phyloP scores from a whole-genome alignment of 2,888 invertebrate species.

The Oeneis ivallda region DNA sequence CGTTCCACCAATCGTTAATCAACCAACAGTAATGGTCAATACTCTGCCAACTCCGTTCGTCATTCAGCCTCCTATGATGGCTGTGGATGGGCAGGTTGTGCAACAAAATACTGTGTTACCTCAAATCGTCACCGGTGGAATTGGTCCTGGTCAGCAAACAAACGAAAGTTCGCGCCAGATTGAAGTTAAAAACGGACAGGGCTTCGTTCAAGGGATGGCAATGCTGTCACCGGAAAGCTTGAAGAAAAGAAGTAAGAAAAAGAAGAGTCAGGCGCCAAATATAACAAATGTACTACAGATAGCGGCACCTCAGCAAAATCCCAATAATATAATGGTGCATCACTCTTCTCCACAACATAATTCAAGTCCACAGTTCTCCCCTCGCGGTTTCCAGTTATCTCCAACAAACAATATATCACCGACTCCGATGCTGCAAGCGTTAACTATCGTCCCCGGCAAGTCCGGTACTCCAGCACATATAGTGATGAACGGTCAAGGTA shows the following conservation, averaged over 20 bases:
- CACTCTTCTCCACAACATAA: slow-evolving; percentile 74
- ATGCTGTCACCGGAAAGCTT: slow-evolving; percentile 86
- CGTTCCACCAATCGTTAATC: slow-evolving; percentile 86
- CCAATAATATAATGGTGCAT: slow-evolving; percentile 83
- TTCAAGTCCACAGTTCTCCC: slow-evolving; percentile 83
- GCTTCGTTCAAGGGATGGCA: slow-evolving; percentile 67
- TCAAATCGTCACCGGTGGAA: slow-evolving; percentile 85
- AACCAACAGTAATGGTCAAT: slow-evolving; percentile 90
- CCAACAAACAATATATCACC: slow-evolving; percentile 85
- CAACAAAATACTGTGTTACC: slow-evolving; percentile 87
- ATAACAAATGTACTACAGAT: slow-evolving; percentile 87
- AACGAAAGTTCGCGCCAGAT: slow-evolving; percentile 77
- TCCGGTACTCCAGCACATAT: slow-evolving; percentile 87
- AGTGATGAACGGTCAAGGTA: slow-evolving; percentile 88
- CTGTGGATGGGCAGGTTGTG: slow-evolving; percentile 86
- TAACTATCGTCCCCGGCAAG: slow-evolving; percentile 89
- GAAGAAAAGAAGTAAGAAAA: slow-evolving; percentile 86
- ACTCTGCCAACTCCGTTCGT: slow-evolving; percentile 89
- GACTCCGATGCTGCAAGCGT: slow-evolving; percentile 87
- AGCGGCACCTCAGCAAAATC: slow-evolving; percentile 84
- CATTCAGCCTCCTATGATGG: slow-evolving; percentile 89
- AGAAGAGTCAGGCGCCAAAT: slow-evolving; percentile 86
- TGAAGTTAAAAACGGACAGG: slow-evolving; percentile 77
- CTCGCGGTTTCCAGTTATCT: slow-evolving; percentile 88
- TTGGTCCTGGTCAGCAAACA: slow-evolving; percentile 80